Conservation (phyloP, 2,113 vertebrate species). For the Todiramphus saurophagus region DNA sequence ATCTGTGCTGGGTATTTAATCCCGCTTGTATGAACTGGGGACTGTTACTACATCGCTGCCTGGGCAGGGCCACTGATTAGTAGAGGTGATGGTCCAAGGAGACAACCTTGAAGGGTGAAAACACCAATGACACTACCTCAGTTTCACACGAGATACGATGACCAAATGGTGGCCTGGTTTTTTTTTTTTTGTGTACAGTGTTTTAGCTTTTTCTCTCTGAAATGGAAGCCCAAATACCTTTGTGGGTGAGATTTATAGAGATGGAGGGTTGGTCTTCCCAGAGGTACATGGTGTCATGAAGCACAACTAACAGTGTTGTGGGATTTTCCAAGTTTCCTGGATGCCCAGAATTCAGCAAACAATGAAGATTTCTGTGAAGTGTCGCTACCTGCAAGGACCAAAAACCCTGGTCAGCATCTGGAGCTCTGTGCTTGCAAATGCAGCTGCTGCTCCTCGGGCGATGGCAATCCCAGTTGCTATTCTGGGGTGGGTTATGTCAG, state of each 20-base stretch:
- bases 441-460: background rate
- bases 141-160: accelerated
- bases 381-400: accelerated
- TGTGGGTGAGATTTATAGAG: background rate
- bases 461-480: background rate
- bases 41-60: accelerated
- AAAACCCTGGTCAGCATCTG: background rate
- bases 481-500: background rate
- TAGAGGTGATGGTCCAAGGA: background rate
- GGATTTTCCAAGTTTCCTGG: background rate
- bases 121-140: background rate
- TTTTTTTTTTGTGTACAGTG: background rate
- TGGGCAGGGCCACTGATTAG: background rate
- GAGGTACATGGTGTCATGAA: background rate
- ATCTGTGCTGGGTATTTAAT: background rate
- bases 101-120: background rate
- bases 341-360: background rate
- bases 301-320: background rate
- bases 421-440: background rate
- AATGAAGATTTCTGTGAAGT: background rate
- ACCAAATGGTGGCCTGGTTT: background rate
- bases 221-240: background rate
- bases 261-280: background rate
- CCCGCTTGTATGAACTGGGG: accelerated
- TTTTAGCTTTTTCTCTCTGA: background rate